Base-by-base conservation (phyloP, 2,113 vertebrate genomes). In the Todiramphus saurophagus region DNA sequence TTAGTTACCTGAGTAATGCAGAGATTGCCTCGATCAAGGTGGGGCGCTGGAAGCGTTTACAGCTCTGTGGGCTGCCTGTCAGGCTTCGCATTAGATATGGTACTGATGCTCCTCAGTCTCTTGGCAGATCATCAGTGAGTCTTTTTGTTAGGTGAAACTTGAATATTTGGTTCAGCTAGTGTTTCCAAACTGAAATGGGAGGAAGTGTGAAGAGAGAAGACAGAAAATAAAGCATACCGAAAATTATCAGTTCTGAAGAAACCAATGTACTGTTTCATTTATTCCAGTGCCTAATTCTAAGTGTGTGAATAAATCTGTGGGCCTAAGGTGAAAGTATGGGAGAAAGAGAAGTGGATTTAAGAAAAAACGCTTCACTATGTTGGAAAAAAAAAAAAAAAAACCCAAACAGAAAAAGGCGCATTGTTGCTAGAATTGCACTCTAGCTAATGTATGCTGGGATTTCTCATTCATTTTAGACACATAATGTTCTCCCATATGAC, bases 341-440 rank as follows among this genome's bases (percentile, higher is more conserved):
- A 81, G 43, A 76, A 82, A 55, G 18, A 10, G 28, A 77, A 63
- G 16, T 25, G 9, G 41, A 60, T 59, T 75, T 87, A 68, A 56
- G 39, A 20, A 64, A 83, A 89, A 41, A 1, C 0, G 4, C 28
- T 4, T 1, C 13, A 30, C 2, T 50, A 1, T 75, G 13, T 24
- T 78, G 37, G n/a, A 37, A 50, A 76, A 90, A 23, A 78, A 78
- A 82, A 64, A 43, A 43, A 43, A 43, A 43, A 16, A 43, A 43
- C n/a, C n/a, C n/a, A n/a, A n/a, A n/a, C n/a, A n/a, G n/a, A 43
- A 43, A 16, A 43, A 43, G 43, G 14, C 14, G 5, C 17, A 39
- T 31, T 55, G 10, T 30, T 89, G 43, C 74, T 69, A 67, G 55
- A 83, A 82, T 67, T 19, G 12, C 13, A 31, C 10, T 80, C 3